Conservation (phyloP, 2,888 invertebrate species). For the Temnothorax unifasciatus region DNA sequence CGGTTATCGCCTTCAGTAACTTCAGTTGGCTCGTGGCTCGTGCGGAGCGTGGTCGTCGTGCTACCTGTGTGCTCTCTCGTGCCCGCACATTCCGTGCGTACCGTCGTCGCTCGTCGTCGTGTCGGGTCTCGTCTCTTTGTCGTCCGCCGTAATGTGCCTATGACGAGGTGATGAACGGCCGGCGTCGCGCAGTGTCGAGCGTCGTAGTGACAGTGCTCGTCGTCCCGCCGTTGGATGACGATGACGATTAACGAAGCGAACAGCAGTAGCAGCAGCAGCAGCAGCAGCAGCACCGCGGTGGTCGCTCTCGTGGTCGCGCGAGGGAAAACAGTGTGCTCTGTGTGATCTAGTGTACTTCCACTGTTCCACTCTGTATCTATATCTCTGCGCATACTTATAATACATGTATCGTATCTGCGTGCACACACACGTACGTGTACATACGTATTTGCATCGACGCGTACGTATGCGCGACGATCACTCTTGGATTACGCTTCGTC, state of each 20-base stretch:
- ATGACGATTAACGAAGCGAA: constrained; percentile 68
- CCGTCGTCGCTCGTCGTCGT: constrained; percentile 45
- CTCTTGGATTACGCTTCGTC: constrained; percentile 42
- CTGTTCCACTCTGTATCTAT: neutral
- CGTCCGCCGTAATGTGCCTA: constrained; percentile 46
- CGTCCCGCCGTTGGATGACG: constrained; percentile 72
- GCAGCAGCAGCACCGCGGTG: constrained; percentile 39
- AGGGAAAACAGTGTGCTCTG: constrained; percentile 64
- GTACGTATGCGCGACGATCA: constrained; percentile 5
- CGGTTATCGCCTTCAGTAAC: constrained; percentile 56
- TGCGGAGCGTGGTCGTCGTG: constrained; percentile 28
- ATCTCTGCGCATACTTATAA: constrained; percentile 1
- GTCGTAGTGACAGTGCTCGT: constrained; percentile 71
- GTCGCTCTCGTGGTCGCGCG: constrained; percentile 58
- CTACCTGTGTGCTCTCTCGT: neutral
- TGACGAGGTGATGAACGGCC: constrained; percentile 77
- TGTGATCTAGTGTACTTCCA: constrained; percentile 67
- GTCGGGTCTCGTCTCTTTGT: constrained; percentile 39
- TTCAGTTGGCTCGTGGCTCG: constrained; percentile 51
- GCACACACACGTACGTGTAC: neutral
- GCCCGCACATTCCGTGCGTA: constrained; percentile 41
- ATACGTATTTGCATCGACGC: neutral
- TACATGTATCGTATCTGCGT: constrained; percentile 39
- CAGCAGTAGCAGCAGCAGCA: constrained; percentile 58
- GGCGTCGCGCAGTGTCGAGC: constrained; percentile 68